Conservation (phyloP, 35 echinoderm and acorn worm genomes). For the Lytechinus variegatus region DNA sequence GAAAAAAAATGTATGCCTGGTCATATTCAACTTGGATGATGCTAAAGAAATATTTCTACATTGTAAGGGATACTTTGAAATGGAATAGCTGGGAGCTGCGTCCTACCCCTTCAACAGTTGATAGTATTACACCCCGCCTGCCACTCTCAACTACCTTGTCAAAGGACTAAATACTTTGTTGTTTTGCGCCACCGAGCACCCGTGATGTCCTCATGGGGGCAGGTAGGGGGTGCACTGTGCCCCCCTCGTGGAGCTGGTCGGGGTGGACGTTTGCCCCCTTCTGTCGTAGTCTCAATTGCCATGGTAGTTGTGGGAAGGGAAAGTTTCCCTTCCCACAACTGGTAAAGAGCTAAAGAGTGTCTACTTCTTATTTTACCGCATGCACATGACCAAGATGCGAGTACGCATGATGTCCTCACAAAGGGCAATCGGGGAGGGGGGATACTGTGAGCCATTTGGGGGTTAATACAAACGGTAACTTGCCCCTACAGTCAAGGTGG, state of each 20-base stretch:
- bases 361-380: too few relatives aligned
- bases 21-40: background rate
- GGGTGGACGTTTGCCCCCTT: background rate
- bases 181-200: background rate
- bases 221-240: background rate
- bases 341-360: too few relatives aligned
- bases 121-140: background rate
- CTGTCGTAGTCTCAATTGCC: background rate
- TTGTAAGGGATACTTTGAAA: conserved; percentile 4
- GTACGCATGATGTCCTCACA: too few relatives aligned
- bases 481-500: too few relatives aligned
- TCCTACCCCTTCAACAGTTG: background rate
- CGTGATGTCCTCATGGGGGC: background rate
- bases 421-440: too few relatives aligned
- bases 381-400: too few relatives aligned
- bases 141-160: background rate
- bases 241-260: background rate
- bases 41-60: background rate
- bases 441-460: too few relatives aligned
- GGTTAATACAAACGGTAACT: too few relatives aligned
- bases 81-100: background rate
- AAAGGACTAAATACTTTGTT: background rate
- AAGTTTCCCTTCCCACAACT: too few relatives aligned
- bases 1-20: background rate
- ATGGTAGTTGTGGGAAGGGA: background rate